Evolutionary conservation across 2,113 vertebrate species (phyloP), one percentile per base, ranked within the genome.

Genomic region (Neofelis nebulosa): DNA sequence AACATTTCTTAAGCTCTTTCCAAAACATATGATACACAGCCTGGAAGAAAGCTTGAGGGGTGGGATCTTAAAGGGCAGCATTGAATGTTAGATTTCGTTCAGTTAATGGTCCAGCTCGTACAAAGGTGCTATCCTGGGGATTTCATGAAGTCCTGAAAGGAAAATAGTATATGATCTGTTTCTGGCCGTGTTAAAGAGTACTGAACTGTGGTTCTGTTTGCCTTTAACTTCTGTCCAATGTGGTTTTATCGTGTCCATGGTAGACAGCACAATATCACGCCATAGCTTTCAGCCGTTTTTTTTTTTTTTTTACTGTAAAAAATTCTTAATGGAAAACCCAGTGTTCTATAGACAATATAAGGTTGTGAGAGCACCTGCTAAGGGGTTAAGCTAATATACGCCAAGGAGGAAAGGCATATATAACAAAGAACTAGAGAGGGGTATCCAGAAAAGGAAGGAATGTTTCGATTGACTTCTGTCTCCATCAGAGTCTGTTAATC

Each of bases 251-350:
- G 80, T 33, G 50, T 71, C 68, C 92, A 5, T 93, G 91, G 63
- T 87, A 36, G 80, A 71, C 57, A 79, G 89, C 57, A 66, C 52
- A 91, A 5, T 69, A 38, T 80, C 5, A 50, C 12, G 21, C 38
- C 19, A 10, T 55, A 83, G 33, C 97, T 95, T 94, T 83, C n/a
- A 66, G 7, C 91, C 92, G 41, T 81, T 63, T 95, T 95, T 73
- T 86, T 78, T 91, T 50, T 81, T 63, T 95, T 95, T 73, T 86
- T 74, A 86, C 92, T 97, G 92, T 66, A 45, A 98, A 66, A 95
- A 61, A 15, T 71, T 16, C 27, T 45, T 68, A 91, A 68, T 96
- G 52, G 86, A 89, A 96, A 95, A 73, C 57, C 13, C 50, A 69
- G 13, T 96, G 68, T 80, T 89, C 36, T 80, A 4, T 71, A 91